A percentile compares a stretch with the other conserved stretches of the same genome.
Evolutionary conservation across 2,797 vertebrate genomes (phyloP).

Genomic region (Lacerta viridis): DNA sequence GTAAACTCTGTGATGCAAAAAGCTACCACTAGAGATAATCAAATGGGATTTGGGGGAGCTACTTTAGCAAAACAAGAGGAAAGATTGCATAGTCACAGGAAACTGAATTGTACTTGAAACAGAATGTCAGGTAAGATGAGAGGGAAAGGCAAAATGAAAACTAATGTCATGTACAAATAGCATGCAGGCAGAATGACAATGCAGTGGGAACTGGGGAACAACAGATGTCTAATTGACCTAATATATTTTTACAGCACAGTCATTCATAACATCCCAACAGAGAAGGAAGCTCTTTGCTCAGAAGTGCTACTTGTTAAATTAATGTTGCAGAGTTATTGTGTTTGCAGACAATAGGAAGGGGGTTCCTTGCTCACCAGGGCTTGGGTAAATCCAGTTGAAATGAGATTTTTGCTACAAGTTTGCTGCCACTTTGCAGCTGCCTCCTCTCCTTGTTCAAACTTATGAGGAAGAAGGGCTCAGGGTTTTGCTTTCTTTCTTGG

Average conservation of each 20-base stretch:
- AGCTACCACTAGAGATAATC: background rate
- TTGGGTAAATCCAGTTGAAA: conserved; percentile 53
- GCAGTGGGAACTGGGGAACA: conserved; percentile 38
- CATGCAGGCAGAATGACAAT: conserved; percentile 52
- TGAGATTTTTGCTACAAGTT: background rate
- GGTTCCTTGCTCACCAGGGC: conserved; percentile 41
- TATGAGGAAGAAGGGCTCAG: background rate
- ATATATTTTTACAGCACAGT: conserved; percentile 39
- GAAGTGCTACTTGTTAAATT: conserved; percentile 59
- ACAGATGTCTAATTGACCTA: conserved; percentile 64
- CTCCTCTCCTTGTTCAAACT: background rate
- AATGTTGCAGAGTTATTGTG: conserved; percentile 46
- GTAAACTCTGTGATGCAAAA: background rate
- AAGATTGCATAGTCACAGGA: background rate
- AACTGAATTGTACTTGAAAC: background rate
- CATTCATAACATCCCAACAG: conserved; percentile 49
- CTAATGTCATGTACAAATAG: conserved; percentile 32
- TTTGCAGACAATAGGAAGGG: conserved; percentile 55
- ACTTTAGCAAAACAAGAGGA: background rate
- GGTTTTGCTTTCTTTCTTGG: background rate
- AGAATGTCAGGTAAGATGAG: background rate
- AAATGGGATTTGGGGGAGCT: background rate
- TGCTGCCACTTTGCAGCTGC: conserved; percentile 1
- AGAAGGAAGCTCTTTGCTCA: conserved; percentile 57
- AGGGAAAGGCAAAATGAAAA: conserved; percentile 6